Evolutionary conservation across 2,113 vertebrate genomes (phyloP).

Genomic region (Gallinago paraguaiae): DNA sequence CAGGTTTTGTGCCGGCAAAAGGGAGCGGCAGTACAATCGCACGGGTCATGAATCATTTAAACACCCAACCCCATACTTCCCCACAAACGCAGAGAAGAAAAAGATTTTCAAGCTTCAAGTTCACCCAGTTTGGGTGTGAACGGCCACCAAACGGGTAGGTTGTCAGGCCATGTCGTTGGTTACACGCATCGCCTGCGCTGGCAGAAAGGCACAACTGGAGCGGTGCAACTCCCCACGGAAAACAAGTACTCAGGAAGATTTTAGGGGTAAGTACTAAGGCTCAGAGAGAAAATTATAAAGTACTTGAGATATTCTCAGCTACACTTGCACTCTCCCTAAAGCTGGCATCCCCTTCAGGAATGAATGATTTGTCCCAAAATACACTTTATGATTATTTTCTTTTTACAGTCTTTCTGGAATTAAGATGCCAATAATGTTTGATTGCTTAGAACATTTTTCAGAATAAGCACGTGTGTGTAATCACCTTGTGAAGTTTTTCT

Average conservation of each 20-base stretch:
- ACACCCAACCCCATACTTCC: not conserved
- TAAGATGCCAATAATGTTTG: not conserved
- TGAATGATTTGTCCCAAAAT: not conserved
- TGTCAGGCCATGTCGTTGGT: not conserved
- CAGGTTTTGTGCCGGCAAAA: constrained; percentile 10
- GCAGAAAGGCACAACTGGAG: not conserved
- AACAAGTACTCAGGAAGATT: not conserved
- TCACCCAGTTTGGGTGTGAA: not conserved
- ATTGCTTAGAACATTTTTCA: not conserved
- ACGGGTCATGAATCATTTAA: not conserved
- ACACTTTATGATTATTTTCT: not conserved
- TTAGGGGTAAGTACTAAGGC: not conserved
- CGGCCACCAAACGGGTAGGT: not conserved
- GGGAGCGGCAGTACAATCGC: constrained; percentile 27
- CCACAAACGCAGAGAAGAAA: not conserved
- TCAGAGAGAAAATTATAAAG: not conserved
- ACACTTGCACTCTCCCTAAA: not conserved
- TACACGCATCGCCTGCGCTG: not conserved
- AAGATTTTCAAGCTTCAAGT: not conserved
- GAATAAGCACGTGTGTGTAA: not conserved
- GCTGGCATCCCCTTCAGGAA: not conserved
- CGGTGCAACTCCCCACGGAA: accelerated
- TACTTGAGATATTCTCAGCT: not conserved
- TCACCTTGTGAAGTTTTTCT: not conserved
- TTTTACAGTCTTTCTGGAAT: not conserved